These are phyloP conservation scores for Phalangium opilio DNA, from an alignment of 2,888 invertebrate species.

Conservation along the genomic window DNA sequence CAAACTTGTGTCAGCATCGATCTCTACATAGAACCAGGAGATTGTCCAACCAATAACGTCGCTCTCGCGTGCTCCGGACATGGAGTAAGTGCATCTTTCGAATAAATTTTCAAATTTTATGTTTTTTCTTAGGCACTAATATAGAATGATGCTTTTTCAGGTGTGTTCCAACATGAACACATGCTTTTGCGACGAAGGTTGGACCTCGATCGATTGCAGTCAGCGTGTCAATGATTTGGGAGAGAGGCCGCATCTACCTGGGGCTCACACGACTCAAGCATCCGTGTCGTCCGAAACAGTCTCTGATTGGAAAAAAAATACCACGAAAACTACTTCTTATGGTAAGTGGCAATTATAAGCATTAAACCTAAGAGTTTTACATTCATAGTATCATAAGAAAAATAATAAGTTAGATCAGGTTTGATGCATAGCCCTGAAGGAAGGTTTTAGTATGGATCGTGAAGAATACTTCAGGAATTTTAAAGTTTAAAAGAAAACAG, in stretches of 20 bases:
- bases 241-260: background rate
- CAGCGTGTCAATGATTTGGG: conserved; percentile 45
- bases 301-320: conserved; percentile 16
- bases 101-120: too few species aligned
- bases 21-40: conserved; percentile 65
- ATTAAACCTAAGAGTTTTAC: too few species aligned
- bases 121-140: too few species aligned
- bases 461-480: too few species aligned
- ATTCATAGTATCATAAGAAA: too few species aligned
- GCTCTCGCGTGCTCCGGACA: conserved; percentile 82
- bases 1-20: conserved; percentile 77
- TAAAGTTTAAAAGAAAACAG: too few species aligned
- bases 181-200: conserved; percentile 78
- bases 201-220: conserved; percentile 76
- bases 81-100: conserved; percentile 53
- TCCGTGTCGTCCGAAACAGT: conserved; percentile 4
- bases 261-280: conserved; percentile 3
- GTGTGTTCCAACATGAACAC: conserved; percentile 78
- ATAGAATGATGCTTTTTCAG: too few species aligned
- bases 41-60: conserved; percentile 77
- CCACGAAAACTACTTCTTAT: conserved; percentile 19
- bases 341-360: too few species aligned
- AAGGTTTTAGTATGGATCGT: too few species aligned
- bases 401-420: too few species aligned
- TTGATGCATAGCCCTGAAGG: too few species aligned